phyloP scores from a whole-genome alignment of 2,113 vertebrate genomes.

The Eidolon helvum region DNA sequence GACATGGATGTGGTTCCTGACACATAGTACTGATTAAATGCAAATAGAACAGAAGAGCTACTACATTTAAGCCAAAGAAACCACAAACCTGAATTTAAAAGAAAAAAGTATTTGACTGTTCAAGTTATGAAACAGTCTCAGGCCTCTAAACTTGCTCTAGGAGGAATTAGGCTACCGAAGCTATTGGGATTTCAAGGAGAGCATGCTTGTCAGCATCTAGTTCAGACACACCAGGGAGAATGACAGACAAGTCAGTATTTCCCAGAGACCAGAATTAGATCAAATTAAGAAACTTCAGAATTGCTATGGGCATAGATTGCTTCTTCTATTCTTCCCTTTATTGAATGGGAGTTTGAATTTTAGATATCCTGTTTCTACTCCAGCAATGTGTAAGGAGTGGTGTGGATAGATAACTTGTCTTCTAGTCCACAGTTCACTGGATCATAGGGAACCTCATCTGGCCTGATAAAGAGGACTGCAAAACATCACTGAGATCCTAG shows the following conservation, averaged over 20 bases:
- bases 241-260: not conserved
- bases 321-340: not conserved
- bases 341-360: not conserved
- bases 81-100: not conserved
- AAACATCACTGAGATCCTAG: not conserved
- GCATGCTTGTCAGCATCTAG: not conserved
- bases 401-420: not conserved
- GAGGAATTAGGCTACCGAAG: not conserved
- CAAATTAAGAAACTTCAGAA: not conserved
- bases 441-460: not conserved
- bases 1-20: not conserved
- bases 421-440: not conserved
- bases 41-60: not conserved
- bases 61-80: not conserved
- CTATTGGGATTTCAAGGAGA: not conserved
- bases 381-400: not conserved
- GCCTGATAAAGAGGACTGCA: no score
- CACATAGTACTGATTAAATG: not conserved
- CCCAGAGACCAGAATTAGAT: not conserved
- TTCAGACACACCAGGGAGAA: not conserved
- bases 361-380: not conserved
- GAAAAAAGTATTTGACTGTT: not conserved
- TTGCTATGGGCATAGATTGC: not conserved
- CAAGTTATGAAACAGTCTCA: not conserved
- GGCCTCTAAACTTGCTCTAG: not conserved